phyloP scores from a whole-genome alignment of 1,140 invertebrate species.

The Cyclargus thomasi region DNA sequence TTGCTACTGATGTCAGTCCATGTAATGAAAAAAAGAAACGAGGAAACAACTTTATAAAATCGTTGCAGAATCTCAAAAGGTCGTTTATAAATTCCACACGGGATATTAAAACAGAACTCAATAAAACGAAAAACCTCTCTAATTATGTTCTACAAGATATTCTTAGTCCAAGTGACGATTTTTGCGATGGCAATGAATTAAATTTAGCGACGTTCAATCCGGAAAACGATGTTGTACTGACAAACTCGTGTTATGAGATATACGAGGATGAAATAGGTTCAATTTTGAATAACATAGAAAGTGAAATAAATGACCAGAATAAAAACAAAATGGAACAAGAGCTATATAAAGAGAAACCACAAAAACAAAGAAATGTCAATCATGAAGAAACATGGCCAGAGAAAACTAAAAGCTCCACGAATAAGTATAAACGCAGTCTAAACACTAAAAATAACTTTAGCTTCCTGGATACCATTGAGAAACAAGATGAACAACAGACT shows the following conservation, averaged over 20 bases:
- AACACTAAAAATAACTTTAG: conserved; percentile 40
- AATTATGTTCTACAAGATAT: conserved; percentile 31
- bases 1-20: conserved; percentile 29
- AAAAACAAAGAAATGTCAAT: conserved; percentile 17
- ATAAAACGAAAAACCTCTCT: conserved; percentile 33
- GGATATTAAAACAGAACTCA: conserved; percentile 32
- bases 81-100: conserved; percentile 40
- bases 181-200: not conserved
- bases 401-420: not conserved
- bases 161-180: conserved; percentile 16
- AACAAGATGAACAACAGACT: conserved; percentile 28
- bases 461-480: conserved; percentile 45
- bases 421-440: not conserved
- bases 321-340: conserved; percentile 14
- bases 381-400: not conserved
- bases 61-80: conserved; percentile 42
- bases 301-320: conserved; percentile 37
- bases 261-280: conserved; percentile 43
- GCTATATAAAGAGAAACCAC: not conserved
- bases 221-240: conserved; percentile 16
- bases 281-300: conserved; percentile 54
- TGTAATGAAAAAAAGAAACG: conserved; percentile 56
- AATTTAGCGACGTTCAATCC: not conserved
- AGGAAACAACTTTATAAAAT: conserved; percentile 40
- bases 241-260: conserved; percentile 30